Evolutionary conservation across 2,888 invertebrate genomes (phyloP), one percentile per base, ranked within the genome.

Genomic region (Cheilosia urbana): DNA sequence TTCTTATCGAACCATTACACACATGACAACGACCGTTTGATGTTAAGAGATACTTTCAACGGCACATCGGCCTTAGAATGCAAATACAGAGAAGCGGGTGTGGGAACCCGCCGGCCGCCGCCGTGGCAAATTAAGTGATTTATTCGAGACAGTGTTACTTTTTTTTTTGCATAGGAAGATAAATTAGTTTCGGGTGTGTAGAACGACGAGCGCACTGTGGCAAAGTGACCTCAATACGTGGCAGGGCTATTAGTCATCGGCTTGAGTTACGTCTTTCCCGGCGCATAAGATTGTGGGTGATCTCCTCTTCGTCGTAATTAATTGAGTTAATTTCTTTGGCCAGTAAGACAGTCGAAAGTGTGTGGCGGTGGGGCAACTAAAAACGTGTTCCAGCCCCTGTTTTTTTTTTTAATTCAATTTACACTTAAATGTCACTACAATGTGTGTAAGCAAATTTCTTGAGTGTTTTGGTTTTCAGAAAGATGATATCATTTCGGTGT

Each of bases 161-260:
- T 42, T 34, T 40, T 55, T 63, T 63, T n/a, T 53, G 63, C 73
- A 69, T 57, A 69, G 53, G 45, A 63, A 53, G 62, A 73, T 73
- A 73, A 63, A 73, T 73, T 73, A 27, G 40, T 63, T 58, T 49
- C 34, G 62, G 63, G 73, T 63, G 62, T 63, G 62, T 62, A 24
- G 21, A 15, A 37, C 45, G 69, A 69, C 62, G 51, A 24, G 24
- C 13, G 24, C 27, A 27, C 24, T 55, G 71, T 55, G 71, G 63
- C 63, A 13, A 65, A 78, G 68, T 72, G 72, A 42, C 78, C 78
- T 69, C 45, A 72, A 78, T 78, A 72, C 57, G 72, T 72, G 57
- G 57, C 72, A 63, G 57, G 42, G 72, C 72, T 78, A 78, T 78
- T 72, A 78, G 72, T 78, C 78, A 72, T 65, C 37, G 17, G 13